These are phyloP conservation scores for Lagopus muta DNA, from an alignment of 2,113 vertebrate genomes.

Conservation along the genomic window DNA sequence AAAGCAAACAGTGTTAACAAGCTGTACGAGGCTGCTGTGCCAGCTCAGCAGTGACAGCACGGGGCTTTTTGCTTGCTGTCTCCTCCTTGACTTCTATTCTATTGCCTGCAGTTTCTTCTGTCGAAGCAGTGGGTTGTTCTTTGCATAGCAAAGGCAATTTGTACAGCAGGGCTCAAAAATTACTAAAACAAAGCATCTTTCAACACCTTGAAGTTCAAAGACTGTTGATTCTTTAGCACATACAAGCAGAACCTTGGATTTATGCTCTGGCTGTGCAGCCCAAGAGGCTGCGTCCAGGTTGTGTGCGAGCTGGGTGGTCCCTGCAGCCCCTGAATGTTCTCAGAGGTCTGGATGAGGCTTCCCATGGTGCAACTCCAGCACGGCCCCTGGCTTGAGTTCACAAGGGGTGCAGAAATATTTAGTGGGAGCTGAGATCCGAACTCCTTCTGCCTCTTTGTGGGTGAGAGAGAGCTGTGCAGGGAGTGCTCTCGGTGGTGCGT, in stretches of 20 bases:
- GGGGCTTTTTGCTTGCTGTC: not conserved
- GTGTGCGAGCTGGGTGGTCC: not conserved
- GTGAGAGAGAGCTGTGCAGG: not conserved
- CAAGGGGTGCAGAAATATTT: not conserved
- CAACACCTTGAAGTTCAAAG: not conserved
- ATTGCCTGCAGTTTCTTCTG: not conserved
- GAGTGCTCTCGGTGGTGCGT: not conserved
- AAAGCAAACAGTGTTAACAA: not conserved
- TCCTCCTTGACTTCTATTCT: not conserved
- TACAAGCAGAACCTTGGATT: not conserved
- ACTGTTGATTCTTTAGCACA: not conserved
- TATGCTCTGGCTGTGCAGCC: not conserved
- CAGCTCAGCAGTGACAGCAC: not conserved
- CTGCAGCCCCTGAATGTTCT: not conserved
- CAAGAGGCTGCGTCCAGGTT: not conserved
- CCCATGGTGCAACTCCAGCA: rapidly evolving
- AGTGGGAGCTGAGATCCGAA: not conserved
- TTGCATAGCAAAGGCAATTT: not conserved
- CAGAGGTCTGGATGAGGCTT: not conserved
- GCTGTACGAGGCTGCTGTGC: not conserved
- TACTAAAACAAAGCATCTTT: not conserved
- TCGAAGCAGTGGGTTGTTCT: not conserved
- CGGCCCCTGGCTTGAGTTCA: not conserved
- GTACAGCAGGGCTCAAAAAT: not conserved
- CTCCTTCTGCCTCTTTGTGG: not conserved